phyloP scores from a whole-genome alignment of 2,888 invertebrate species.

The Meloe dianella region DNA sequence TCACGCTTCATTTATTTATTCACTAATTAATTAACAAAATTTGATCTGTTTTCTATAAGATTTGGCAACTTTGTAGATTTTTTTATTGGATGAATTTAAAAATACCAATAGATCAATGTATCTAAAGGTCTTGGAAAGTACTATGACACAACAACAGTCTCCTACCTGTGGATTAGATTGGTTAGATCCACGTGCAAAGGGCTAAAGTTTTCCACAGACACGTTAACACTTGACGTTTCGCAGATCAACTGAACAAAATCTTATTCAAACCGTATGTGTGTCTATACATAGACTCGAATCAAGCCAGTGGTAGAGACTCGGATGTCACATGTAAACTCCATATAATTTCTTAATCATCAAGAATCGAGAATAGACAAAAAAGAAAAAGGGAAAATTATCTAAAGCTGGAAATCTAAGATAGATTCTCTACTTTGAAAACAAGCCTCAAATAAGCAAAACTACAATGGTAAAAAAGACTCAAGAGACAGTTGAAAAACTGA shows the following conservation, averaged over 20 bases:
- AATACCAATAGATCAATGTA: background rate
- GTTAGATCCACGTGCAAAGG: constrained; percentile 51
- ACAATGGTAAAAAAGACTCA: too few relatives aligned
- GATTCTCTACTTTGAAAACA: background rate
- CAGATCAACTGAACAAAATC: constrained; percentile 51
- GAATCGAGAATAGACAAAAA: background rate
- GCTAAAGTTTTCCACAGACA: constrained; percentile 40
- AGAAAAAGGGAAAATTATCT: background rate
- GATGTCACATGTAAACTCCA: constrained; percentile 30
- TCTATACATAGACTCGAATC: constrained; percentile 46
- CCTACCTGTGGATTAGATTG: constrained; percentile 56
- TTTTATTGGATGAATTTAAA: background rate
- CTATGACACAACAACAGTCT: constrained; percentile 6
- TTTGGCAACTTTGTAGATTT: background rate
- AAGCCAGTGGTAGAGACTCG: constrained; percentile 18
- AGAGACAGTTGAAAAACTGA: background rate
- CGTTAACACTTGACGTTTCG: constrained; percentile 53
- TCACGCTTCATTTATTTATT: background rate
- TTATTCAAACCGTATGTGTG: constrained; percentile 40
- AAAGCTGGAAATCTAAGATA: background rate
- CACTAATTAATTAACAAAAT: background rate
- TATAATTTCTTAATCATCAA: background rate
- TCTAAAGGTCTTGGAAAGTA: too few relatives aligned
- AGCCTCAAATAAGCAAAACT: background rate
- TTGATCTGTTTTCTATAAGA: background rate